Percentiles rank a stretch among this genome's conserved stretches.
phyloP scores from a whole-genome alignment of 2,797 vertebrate species.

The Tympanoctomys barrerae region DNA sequence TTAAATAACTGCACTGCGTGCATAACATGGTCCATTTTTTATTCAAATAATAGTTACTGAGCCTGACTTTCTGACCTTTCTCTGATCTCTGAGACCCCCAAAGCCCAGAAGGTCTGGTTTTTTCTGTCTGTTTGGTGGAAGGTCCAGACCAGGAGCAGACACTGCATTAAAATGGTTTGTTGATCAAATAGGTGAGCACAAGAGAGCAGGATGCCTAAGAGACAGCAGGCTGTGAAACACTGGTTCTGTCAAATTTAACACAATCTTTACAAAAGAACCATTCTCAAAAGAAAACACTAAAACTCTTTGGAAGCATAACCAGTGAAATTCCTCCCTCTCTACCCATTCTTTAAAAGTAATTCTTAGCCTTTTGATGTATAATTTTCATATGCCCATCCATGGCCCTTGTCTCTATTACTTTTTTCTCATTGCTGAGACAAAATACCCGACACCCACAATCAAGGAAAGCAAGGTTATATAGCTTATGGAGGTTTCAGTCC shows the following conservation, averaged over 20 bases:
- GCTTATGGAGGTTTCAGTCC: too few species aligned
- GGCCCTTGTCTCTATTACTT: not conserved
- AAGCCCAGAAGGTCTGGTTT: not conserved
- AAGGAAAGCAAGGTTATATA: too few species aligned
- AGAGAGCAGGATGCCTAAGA: not conserved
- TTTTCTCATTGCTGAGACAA: too few species aligned
- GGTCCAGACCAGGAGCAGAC: too few species aligned
- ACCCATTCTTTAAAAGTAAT: not conserved
- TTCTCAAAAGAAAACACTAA: slow-evolving; percentile 13
- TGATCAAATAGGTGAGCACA: not conserved
- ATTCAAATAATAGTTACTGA: not conserved
- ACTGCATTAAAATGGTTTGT: not conserved
- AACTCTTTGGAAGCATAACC: not conserved
- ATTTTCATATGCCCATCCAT: not conserved
- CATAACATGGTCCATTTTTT: not conserved
- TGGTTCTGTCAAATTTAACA: not conserved
- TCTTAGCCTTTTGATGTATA: not conserved
- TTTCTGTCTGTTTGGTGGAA: not conserved
- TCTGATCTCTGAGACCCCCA: not conserved
- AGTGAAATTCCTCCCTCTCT: not conserved
- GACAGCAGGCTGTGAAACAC: not conserved
- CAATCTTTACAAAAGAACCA: not conserved
- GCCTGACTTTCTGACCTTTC: not conserved
- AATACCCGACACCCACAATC: too few species aligned
- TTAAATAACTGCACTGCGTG: not conserved